Evolutionary conservation across 2,113 vertebrate genomes (phyloP).

Genomic region (Oxyura jamaicensis): DNA sequence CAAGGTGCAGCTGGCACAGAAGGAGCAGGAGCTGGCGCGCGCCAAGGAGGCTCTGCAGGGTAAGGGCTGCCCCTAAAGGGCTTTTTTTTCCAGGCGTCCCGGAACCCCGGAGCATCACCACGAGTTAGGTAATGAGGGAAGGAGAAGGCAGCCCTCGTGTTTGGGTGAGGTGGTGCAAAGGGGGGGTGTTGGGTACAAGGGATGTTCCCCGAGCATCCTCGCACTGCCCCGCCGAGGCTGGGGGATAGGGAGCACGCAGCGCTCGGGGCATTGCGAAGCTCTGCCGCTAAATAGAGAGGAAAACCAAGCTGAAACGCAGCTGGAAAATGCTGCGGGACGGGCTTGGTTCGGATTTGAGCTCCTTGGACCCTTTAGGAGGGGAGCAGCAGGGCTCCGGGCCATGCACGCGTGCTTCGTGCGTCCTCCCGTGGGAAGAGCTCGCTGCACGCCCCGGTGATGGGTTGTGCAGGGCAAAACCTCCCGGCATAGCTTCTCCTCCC

Average conservation of each 20-base stretch:
- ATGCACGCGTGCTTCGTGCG: rapidly evolving
- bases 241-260: not conserved
- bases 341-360: not conserved
- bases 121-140: not conserved
- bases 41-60: conserved; percentile 97
- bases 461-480: rapidly evolving
- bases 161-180: rapidly evolving
- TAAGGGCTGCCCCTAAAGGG: conserved; percentile 54
- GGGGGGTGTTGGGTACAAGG: rapidly evolving
- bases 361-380: not conserved
- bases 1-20: conserved; percentile 94
- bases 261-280: not conserved
- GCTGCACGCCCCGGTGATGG: rapidly evolving
- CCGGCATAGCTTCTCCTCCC: not conserved
- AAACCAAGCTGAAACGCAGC: conserved; percentile 32
- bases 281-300: rapidly evolving
- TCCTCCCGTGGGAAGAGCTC: not conserved
- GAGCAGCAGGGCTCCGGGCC: not conserved
- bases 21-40: conserved; percentile 93
- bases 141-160: rapidly evolving
- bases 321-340: not conserved
- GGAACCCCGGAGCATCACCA: not conserved
- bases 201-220: not conserved
- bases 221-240: rapidly evolving
- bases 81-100: not conserved